phyloP scores from a whole-genome alignment of 2,888 invertebrate genomes.

The Sesia bembeciformis region DNA sequence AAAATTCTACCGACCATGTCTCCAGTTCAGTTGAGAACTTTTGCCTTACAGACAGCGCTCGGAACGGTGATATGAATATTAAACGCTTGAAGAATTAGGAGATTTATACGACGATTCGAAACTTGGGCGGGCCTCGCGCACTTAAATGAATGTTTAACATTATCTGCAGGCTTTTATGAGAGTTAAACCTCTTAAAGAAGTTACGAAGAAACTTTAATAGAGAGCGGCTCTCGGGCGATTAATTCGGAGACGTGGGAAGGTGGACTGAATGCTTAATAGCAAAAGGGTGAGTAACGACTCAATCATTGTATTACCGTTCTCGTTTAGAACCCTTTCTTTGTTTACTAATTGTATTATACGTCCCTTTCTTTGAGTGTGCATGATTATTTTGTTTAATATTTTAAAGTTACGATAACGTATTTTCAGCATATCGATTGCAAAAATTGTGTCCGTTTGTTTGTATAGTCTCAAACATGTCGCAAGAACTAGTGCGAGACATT shows the following conservation, averaged over 20 bases:
- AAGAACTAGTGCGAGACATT: too few relatives aligned
- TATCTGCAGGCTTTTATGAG: slow-evolving; percentile 66
- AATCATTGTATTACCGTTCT: slow-evolving; percentile 14
- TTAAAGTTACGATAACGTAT: too few relatives aligned
- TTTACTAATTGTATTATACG: background rate
- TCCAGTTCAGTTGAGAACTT: background rate
- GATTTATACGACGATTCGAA: slow-evolving; percentile 68
- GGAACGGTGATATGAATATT: slow-evolving; percentile 69
- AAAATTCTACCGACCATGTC: too few relatives aligned
- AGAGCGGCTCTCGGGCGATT: slow-evolving; percentile 67
- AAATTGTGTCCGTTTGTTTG: too few relatives aligned
- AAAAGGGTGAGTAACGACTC: slow-evolving; percentile 41
- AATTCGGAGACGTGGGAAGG: slow-evolving; percentile 62
- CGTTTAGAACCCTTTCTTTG: background rate
- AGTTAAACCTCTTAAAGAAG: slow-evolving; percentile 65
- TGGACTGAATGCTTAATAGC: slow-evolving; percentile 66
- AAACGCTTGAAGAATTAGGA: slow-evolving; percentile 68
- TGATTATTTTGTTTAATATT: too few relatives aligned
- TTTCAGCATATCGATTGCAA: too few relatives aligned
- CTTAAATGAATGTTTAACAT: slow-evolving; percentile 74
- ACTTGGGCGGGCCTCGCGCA: slow-evolving; percentile 50
- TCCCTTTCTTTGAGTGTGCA: too few relatives aligned
- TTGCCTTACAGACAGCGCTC: slow-evolving; percentile 8
- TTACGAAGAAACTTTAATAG: slow-evolving; percentile 70
- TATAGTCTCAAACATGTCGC: too few relatives aligned